These are phyloP conservation scores for Achroia grisella DNA, from an alignment of 1,140 invertebrate genomes.

Conservation along the genomic window DNA sequence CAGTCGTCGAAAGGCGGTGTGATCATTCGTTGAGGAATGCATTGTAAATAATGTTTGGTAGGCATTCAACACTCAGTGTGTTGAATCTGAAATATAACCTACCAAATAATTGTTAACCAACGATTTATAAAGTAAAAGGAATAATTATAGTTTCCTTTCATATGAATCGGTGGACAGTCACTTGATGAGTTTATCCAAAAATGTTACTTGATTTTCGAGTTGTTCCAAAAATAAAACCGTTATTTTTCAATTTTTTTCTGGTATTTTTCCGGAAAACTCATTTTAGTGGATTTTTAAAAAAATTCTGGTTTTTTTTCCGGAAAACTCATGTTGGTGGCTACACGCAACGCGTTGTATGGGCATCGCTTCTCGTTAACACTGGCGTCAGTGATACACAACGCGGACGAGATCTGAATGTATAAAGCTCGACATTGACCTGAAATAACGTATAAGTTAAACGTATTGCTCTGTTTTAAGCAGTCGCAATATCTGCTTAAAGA, in stretches of 20 bases:
- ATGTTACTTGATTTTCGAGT: too few species aligned
- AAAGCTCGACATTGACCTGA: too few species aligned
- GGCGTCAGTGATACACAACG: slow-evolving; percentile 36
- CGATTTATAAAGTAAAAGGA: slow-evolving; percentile 5
- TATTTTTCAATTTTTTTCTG: too few species aligned
- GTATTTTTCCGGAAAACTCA: too few species aligned
- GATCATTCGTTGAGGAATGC: slow-evolving; percentile 51
- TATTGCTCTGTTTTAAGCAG: too few species aligned
- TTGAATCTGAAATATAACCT: slow-evolving; percentile 43
- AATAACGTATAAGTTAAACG: too few species aligned
- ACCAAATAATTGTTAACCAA: slow-evolving; percentile 34
- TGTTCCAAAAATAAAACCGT: too few species aligned
- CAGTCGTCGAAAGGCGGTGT: slow-evolving; percentile 27
- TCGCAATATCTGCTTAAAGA: too few species aligned
- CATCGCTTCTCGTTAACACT: slow-evolving; percentile 70
- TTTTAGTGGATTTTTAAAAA: too few species aligned
- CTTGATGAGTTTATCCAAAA: slow-evolving; percentile 20
- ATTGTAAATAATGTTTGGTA: slow-evolving; percentile 70
- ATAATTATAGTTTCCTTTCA: slow-evolving; percentile 5
- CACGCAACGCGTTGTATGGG: slow-evolving; percentile 61
- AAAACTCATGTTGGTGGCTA: slow-evolving; percentile 10
- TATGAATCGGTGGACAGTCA: slow-evolving; percentile 13
- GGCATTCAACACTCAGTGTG: slow-evolving; percentile 43
- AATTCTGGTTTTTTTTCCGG: neutral
- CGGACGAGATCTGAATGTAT: slow-evolving; percentile 15